Conservation (phyloP, 2,888 invertebrate species). For the Acanthoscelides obtectus region DNA sequence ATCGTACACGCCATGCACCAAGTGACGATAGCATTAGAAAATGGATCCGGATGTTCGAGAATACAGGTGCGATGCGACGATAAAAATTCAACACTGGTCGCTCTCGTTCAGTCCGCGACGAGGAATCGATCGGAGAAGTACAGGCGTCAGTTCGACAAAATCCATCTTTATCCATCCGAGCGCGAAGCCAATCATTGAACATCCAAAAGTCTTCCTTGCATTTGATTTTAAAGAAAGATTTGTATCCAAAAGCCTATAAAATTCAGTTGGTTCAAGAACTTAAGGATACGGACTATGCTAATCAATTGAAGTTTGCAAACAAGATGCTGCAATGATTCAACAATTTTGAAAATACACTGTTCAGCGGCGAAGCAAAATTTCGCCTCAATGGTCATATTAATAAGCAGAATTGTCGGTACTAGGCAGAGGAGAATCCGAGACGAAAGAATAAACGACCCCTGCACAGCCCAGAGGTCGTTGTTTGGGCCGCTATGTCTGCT, state of each 20-base stretch:
- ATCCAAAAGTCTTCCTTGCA: background rate
- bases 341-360: too few relatives aligned
- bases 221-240: background rate
- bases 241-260: too few relatives aligned
- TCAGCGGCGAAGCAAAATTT: background rate
- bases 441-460: background rate
- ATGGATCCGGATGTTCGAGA: background rate
- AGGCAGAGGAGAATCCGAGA: too few relatives aligned
- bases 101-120: background rate
- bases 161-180: too few relatives aligned
- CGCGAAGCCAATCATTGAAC: background rate
- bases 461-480: constrained; percentile 1
- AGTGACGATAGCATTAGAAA: constrained; percentile 2
- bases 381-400: background rate
- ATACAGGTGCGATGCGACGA: too few relatives aligned
- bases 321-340: too few relatives aligned
- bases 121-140: background rate
- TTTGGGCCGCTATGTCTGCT: background rate
- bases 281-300: background rate
- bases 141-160: too few relatives aligned
- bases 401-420: too few relatives aligned
- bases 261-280: too few relatives aligned
- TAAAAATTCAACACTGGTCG: constrained; percentile 2
- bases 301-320: background rate
- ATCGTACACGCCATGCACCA: background rate